Evolutionary conservation across 2,113 vertebrate species (phyloP).

Genomic region (Pseudorectes ferrugineus): DNA sequence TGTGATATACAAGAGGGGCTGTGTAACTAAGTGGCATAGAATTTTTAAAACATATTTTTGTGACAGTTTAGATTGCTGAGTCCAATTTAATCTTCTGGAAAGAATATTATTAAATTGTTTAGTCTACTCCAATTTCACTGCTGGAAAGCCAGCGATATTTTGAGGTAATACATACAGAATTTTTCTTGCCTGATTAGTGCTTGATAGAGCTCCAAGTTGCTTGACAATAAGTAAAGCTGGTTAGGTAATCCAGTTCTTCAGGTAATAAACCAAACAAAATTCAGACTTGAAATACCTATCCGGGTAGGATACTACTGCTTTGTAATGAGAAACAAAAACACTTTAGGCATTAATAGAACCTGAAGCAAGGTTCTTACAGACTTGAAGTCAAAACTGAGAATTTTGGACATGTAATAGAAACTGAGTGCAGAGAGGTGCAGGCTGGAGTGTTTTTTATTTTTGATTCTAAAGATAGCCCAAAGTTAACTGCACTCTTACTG

Average conservation of each 20-base stretch:
- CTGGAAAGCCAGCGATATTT: neutral
- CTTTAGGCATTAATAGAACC: neutral
- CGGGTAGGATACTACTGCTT: neutral
- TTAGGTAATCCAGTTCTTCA: neutral
- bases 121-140: neutral
- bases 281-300: neutral
- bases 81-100: neutral
- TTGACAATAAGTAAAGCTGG: neutral
- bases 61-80: neutral
- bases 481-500: neutral
- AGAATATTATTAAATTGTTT: neutral
- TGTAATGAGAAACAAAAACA: neutral
- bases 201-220: neutral
- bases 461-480: neutral
- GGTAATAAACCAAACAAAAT: neutral
- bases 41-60: neutral
- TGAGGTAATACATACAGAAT: neutral
- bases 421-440: neutral
- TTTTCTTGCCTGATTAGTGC: neutral
- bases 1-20: neutral
- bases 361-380: neutral
- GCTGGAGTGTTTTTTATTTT: neutral
- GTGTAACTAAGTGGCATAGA: neutral
- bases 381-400: neutral
- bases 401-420: neutral